phyloP scores from a whole-genome alignment of 2,888 invertebrate genomes.

The Diploptera punctata region DNA sequence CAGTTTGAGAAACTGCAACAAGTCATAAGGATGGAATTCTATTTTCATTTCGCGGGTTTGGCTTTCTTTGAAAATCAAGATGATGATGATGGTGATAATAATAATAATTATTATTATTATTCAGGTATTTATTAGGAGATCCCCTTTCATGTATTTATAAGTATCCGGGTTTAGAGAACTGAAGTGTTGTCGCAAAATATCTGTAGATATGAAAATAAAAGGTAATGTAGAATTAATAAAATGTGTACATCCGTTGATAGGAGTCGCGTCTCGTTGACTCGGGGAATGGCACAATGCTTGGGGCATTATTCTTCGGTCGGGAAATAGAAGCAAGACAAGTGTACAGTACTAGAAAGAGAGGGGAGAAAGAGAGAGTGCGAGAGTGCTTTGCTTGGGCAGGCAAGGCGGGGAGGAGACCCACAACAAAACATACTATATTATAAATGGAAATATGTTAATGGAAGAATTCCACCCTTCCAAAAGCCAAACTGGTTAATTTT shows the following conservation, averaged over 20 bases:
- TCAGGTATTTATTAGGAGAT: no score
- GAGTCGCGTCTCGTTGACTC: constrained; percentile 10
- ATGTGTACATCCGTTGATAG: neutral
- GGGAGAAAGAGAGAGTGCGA: constrained; percentile 40
- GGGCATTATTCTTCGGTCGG: constrained; percentile 20
- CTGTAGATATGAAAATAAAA: no score
- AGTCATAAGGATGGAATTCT: no score
- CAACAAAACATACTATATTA: constrained; percentile 12
- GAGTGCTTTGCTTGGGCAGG: constrained; percentile 6
- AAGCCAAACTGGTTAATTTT: constrained; percentile 7
- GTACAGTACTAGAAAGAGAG: neutral
- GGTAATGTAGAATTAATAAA: no score
- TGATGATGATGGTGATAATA: no score
- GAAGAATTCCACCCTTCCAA: neutral
- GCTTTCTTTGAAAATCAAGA: no score
- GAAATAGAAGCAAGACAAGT: constrained; percentile 21
- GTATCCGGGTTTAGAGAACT: no score
- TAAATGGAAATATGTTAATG: neutral
- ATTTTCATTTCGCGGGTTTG: no score
- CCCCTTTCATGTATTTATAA: no score
- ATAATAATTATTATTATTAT: no score
- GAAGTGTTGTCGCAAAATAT: no score
- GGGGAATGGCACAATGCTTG: constrained; percentile 17
- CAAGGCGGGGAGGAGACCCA: neutral
- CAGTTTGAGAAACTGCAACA: no score